These are phyloP conservation scores for Drosophila equinoxialis DNA, from an alignment of 1,140 invertebrate genomes.

Conservation along the genomic window DNA sequence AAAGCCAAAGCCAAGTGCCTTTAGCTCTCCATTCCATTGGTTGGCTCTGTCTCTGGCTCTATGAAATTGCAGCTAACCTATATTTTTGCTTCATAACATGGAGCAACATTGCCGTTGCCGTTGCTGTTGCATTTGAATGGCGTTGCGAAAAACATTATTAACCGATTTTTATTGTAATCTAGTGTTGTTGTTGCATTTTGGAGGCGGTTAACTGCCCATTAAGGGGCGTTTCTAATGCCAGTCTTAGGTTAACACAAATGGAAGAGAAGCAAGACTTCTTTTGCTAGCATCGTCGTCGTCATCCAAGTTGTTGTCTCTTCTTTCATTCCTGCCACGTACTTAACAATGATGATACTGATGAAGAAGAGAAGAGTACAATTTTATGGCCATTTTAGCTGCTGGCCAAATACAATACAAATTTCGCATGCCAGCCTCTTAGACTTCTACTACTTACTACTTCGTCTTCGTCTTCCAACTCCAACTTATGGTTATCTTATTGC, in stretches of 20 bases:
- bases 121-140: constrained; percentile 64
- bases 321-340: constrained; percentile 60
- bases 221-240: constrained; percentile 77
- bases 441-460: not conserved
- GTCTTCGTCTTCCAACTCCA: constrained; percentile 18
- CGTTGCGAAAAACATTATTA: constrained; percentile 81
- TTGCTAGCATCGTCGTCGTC: constrained; percentile 36
- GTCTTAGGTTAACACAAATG: constrained; percentile 8
- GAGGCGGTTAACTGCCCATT: constrained; percentile 79
- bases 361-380: constrained; percentile 49
- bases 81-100: constrained; percentile 49
- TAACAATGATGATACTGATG: constrained; percentile 44
- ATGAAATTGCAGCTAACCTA: constrained; percentile 68
- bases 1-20: constrained; percentile 46
- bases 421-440: constrained; percentile 37
- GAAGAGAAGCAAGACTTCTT: not conserved
- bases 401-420: constrained; percentile 70
- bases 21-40: constrained; percentile 4
- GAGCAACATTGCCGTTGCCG: constrained; percentile 16
- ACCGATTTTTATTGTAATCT: constrained; percentile 76
- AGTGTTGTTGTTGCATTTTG: constrained; percentile 49
- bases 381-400: constrained; percentile 72
- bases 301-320: constrained; percentile 18
- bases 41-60: not conserved
- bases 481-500: constrained; percentile 23